Base-by-base conservation (phyloP, 1,140 invertebrate species). In the Chironomus striatipennis region DNA sequence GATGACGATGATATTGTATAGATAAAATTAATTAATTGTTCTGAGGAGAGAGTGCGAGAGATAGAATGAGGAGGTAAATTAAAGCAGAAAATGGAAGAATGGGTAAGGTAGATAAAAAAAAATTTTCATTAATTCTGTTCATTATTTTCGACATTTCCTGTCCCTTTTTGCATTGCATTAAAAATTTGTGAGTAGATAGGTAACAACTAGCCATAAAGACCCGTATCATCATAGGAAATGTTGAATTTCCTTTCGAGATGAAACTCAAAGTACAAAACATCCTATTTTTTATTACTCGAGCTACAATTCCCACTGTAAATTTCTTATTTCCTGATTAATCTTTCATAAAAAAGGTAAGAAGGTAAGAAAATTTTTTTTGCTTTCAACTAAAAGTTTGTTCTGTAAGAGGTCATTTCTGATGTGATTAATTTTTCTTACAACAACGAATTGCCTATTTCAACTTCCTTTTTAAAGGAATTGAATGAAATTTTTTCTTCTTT, bases 111-210 rank as follows among this genome's bases (percentile, higher is more conserved):
- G 20, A 70, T 70, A 21, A 70, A 34, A 70, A 21, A 70, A 34
- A 70, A 70, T 70, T 70, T 70, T 70, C 65, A 70, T 70, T 70
- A 70, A 70, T 70, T 70, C 18, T 70, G 18, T 70, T 70, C 65
- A 18, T 21, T 70, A 15, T 34, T 12, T 9, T 70, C 18, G 18
- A 21, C 17, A 21, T 21, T 70, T 70, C 65, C 65, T 70, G 65
- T 70, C 47, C 47, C 47, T 57, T 15, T n/a, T 57, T 57, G 47
- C 47, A 57, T 57, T 57, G 47, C 47, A 57, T 15, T 15, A 57
- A n/a, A 57, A 5, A 15, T 57, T 15, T n/a, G n/a, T 57, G 47
- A n/a, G 12, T 15, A 57, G n/a, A 12, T 57, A 57, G 1, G 5
- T 12, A 57, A 12, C 47, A n/a, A 57, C 47, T 57, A 57, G 47